These are phyloP conservation scores for Chionodraco myersi DNA, from an alignment of 2,113 vertebrate genomes.

Conservation along the genomic window DNA sequence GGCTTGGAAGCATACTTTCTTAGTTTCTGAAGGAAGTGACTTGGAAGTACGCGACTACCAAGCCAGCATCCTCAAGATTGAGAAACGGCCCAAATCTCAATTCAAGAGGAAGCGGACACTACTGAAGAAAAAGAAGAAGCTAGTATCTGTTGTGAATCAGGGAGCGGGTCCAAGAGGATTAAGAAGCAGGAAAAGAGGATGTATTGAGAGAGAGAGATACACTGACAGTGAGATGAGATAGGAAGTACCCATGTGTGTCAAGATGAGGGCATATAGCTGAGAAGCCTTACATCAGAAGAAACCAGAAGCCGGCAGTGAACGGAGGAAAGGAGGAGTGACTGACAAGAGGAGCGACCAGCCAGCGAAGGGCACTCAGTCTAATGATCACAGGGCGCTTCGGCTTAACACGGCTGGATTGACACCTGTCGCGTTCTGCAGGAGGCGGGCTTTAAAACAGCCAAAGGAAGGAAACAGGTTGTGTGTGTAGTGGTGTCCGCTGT, in stretches of 20 bases:
- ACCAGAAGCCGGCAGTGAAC: slow-evolving; percentile 14
- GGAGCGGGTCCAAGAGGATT: slow-evolving; percentile 9
- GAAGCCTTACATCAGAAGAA: slow-evolving; percentile 35
- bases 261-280: slow-evolving; percentile 32
- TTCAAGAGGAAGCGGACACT: not conserved
- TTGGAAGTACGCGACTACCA: too few relatives aligned
- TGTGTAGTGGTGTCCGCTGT: not conserved
- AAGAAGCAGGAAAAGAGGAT: not conserved
- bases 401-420: slow-evolving; percentile 42
- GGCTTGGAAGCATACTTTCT: too few relatives aligned
- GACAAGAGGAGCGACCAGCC: slow-evolving; percentile 36
- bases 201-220: slow-evolving; percentile 1
- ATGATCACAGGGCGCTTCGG: slow-evolving; percentile 36
- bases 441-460: not conserved
- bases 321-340: slow-evolving; percentile 30
- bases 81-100: not conserved
- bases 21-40: too few relatives aligned
- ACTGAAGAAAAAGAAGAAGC: not conserved
- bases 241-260: slow-evolving; percentile 28
- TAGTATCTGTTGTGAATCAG: slow-evolving; percentile 25
- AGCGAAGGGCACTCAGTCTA: slow-evolving; percentile 42
- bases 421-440: not conserved
- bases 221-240: slow-evolving; percentile 31
- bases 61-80: too few relatives aligned
- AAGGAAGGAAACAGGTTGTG: slow-evolving; percentile 1